Base-by-base conservation (phyloP, 2,113 vertebrate species). In the Xenotilapia flavipinnis region DNA sequence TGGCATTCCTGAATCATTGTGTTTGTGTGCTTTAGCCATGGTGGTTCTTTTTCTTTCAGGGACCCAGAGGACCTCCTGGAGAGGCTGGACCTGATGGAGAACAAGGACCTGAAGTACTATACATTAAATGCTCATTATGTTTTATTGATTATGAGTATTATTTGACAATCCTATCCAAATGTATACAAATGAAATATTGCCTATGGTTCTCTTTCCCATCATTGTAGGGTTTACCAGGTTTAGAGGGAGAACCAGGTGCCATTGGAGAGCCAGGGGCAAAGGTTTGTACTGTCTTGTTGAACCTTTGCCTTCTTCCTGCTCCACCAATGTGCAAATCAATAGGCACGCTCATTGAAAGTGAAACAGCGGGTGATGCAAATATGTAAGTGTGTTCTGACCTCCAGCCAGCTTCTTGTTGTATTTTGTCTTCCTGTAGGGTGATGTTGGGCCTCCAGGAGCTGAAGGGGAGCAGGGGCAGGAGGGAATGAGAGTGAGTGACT, bases 201-300 rank as follows among this genome's bases (percentile, higher is more conserved):
- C 85, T 14, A 68, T 21, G 6, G 9, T 58, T 82, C 42, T 56
- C 7, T 80, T 5, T 62, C 11, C 33, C 4, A 9, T 83, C 79
- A n/a, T 60, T 65, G 26, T 75, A 99, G 99, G 99, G 99, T 91
- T 92, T 91, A 77, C 96, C 97, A 91, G 99, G 99, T 82, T 89
- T 92, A 83, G 98, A 98, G 89, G 99, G 99, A 82, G 98, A 98
- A 80, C 80, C 92, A 49, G 99, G 99, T 85, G 90, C 95, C n/a
- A 95, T 96, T 42, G 99, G 98, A 75, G 98, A 99, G 87, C 96
- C 95, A 6, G 98, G 98, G 1, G 42, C 91, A 89, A 98, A 98
- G 97, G 98, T 99, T 94, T 94, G 87, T 84, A 47, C 15, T 26
- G 28, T 51, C 3, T 9, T 5, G 5, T 6, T 68, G n/a, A 38